Evolutionary conservation across 2,797 vertebrate genomes (phyloP), one percentile per base, ranked within the genome.

Genomic region (Gymnocypris eckloni): DNA sequence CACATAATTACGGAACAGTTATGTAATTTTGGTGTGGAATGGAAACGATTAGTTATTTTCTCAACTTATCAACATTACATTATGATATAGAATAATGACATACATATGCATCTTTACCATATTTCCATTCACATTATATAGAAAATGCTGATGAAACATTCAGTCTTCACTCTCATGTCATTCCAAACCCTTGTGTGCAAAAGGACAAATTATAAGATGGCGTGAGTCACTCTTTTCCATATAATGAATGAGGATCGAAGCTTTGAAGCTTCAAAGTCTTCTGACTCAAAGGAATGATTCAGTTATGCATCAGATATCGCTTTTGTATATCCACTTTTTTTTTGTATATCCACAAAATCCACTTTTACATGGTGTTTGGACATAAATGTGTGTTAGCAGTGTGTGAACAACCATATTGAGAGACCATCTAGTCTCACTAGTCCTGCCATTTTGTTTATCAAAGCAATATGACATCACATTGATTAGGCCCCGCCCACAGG

Each of bases 71-170:
- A 76, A 66, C 64, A 43, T 48, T 50, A 20, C 56, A 76, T 33
- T 33, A 33, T 33, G 33, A 33, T 33, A 82, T 50, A 71, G 8
- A 82, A 54, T 75, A 75, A 72, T 37, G 70, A 33, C 41, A 18
- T 41, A 5, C 13, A 72, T 12, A 41, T 39, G 50, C 37, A 71
- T 56, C 48, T 75, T 77, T 18, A 78, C n/a, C 52, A 78, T 78
- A 78, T 78, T 78, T 39, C 52, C 75, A 56, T 78, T 41, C 52
- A 39, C 33, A 77, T 56, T n/a, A 77, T 20, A 37, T 78, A 59
- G 11, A 59, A 78, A 78, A 20, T 9, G 2, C 33, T n/a, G 52
- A 56, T 37, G 72, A 52, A 52, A 54, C 20, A 22, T 13, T 71
- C 70, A 28, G 45, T 75, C 41, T 13, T 25, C 6, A 8, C 70